These are phyloP conservation scores for Takifugu rubripes DNA, from an alignment of 2,797 vertebrate species.

Conservation along the genomic window DNA sequence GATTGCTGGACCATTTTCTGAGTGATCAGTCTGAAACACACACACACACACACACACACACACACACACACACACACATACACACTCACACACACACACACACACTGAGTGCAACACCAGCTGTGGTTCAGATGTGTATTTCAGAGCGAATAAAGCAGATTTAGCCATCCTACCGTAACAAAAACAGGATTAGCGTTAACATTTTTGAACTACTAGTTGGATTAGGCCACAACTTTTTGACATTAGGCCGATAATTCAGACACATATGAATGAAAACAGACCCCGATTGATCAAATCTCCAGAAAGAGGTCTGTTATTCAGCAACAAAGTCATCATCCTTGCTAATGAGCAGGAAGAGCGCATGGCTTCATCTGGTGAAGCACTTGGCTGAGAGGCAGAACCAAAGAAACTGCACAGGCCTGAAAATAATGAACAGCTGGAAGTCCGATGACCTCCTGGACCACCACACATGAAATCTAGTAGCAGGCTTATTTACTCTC, in stretches of 20 bases:
- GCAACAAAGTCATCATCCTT: too few relatives aligned
- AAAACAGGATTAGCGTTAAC: slow-evolving; percentile 2
- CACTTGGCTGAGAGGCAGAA: too few relatives aligned
- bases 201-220: neutral
- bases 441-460: slow-evolving; percentile 13
- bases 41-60: slow-evolving; percentile 13
- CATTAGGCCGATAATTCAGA: too few relatives aligned
- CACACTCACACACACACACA: slow-evolving; percentile 20
- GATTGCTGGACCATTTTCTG: slow-evolving; percentile 45
- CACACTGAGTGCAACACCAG: slow-evolving; percentile 40
- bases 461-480: slow-evolving; percentile 22
- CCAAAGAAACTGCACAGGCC: too few relatives aligned
- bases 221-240: neutral
- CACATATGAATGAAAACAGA: too few relatives aligned
- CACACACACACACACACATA: slow-evolving; percentile 15
- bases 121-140: slow-evolving; percentile 70
- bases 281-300: too few relatives aligned
- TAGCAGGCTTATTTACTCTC: slow-evolving; percentile 46
- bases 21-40: slow-evolving; percentile 35
- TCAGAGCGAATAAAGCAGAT: slow-evolving; percentile 12
- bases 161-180: neutral
- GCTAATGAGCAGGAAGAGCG: too few relatives aligned
- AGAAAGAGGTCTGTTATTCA: too few relatives aligned
- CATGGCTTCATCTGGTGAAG: neutral
- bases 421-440: neutral